phyloP scores from a whole-genome alignment of 2,888 invertebrate species.

The Tethea ocularis region DNA sequence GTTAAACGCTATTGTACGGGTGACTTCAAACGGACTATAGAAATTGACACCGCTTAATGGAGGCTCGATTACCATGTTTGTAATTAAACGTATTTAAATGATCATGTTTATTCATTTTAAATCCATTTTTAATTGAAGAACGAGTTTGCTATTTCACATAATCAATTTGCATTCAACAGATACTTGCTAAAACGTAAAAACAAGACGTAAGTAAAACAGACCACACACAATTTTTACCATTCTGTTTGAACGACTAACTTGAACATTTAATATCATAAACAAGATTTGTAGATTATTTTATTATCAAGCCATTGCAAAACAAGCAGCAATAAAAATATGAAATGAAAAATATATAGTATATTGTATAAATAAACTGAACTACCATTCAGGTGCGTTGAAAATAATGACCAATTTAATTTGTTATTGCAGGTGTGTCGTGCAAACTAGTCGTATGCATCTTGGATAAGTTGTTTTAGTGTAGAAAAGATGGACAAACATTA shows the following conservation, averaged over 20 bases:
- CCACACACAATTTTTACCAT: background rate
- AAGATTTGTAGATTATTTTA: background rate
- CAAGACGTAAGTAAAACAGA: background rate
- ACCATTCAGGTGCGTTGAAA: slow-evolving; percentile 3
- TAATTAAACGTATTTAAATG: slow-evolving; percentile 5
- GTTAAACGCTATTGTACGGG: slow-evolving; percentile 64
- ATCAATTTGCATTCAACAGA: background rate
- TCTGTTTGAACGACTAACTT: background rate
- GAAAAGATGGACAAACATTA: background rate
- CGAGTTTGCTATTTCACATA: background rate
- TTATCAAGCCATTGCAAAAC: background rate
- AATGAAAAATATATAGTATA: slow-evolving; percentile 2
- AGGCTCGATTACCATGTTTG: background rate
- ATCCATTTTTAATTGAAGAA: slow-evolving; percentile 5
- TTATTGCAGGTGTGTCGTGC: background rate
- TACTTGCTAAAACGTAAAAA: background rate
- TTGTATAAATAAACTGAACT: background rate
- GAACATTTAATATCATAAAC: background rate
- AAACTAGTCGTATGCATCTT: background rate
- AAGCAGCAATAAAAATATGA: background rate
- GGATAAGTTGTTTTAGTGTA: background rate
- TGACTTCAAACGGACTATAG: slow-evolving; percentile 36
- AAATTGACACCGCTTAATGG: slow-evolving; percentile 35
- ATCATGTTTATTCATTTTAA: slow-evolving; percentile 7
- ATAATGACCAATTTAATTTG: slow-evolving; percentile 4